Conservation (phyloP, 1,140 invertebrate species). For the Metaphire vulgaris region DNA sequence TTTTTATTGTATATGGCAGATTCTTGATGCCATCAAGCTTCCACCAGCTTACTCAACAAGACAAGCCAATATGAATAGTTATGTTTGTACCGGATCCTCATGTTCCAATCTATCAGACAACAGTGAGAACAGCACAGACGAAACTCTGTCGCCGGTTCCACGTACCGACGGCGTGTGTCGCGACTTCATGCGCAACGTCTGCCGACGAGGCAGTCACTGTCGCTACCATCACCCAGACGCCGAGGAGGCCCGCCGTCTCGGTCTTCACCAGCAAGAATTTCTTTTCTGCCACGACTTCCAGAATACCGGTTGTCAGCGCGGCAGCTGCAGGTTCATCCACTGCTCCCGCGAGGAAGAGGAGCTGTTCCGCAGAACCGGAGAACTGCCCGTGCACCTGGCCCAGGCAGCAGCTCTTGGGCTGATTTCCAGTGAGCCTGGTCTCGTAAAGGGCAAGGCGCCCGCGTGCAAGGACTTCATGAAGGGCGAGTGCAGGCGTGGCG, state of each 20-base stretch:
- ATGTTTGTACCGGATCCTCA: neutral
- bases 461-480: conserved; percentile 72
- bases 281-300: conserved; percentile 80
- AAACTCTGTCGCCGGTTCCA: conserved; percentile 31
- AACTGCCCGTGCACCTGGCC: conserved; percentile 43
- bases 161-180: conserved; percentile 53
- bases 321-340: conserved; percentile 63
- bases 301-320: conserved; percentile 57
- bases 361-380: conserved; percentile 58
- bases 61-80: neutral
- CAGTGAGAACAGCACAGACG: conserved; percentile 45
- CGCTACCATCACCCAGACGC: conserved; percentile 50
- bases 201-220: conserved; percentile 69
- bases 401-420: conserved; percentile 40
- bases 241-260: conserved; percentile 36
- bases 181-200: conserved; percentile 61
- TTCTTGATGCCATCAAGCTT: too few relatives aligned
- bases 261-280: conserved; percentile 49
- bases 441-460: conserved; percentile 51
- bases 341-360: conserved; percentile 70
- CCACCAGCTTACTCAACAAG: too few relatives aligned
- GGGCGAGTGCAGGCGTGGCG: conserved; percentile 62
- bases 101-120: conserved; percentile 42
- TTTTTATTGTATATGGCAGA: too few relatives aligned
- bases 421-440: conserved; percentile 34